phyloP scores from a whole-genome alignment of 2,113 vertebrate genomes.

The Perca schrenkii region DNA sequence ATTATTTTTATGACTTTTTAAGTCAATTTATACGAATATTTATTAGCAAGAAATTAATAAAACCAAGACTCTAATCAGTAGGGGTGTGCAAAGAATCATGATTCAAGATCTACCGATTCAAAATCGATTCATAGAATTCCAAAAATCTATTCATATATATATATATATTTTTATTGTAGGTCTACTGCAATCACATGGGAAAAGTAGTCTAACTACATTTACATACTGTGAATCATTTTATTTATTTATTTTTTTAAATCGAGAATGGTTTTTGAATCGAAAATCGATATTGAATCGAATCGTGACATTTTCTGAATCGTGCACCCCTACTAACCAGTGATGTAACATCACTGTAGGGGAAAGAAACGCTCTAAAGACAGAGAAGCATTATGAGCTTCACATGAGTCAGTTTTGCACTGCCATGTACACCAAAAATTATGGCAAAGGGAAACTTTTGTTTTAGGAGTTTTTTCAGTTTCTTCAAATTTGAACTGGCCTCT shows the following conservation, averaged over 20 bases:
- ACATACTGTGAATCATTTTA: too few species aligned
- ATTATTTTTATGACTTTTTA: constrained; percentile 3
- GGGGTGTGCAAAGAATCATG: too few species aligned
- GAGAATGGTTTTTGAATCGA: too few species aligned
- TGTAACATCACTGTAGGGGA: not conserved
- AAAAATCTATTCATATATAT: too few species aligned
- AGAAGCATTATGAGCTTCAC: constrained; percentile 11
- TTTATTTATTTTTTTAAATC: too few species aligned
- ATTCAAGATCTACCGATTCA: too few species aligned
- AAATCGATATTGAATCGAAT: too few species aligned
- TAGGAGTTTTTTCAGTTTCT: not conserved
- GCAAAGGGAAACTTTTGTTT: not conserved
- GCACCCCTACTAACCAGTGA: not conserved
- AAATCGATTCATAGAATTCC: too few species aligned
- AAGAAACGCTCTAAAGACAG: constrained; percentile 5
- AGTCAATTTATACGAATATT: constrained; percentile 31
- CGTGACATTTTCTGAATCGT: too few species aligned
- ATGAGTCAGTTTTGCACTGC: not conserved
- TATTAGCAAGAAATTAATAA: constrained; percentile 7
- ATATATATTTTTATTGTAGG: too few species aligned
- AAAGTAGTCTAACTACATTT: too few species aligned
- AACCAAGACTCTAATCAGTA: constrained; percentile 8
- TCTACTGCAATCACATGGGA: too few species aligned
- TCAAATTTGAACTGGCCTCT: not conserved
- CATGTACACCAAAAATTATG: not conserved